phyloP scores from a whole-genome alignment of 2,113 vertebrate genomes.

The Candoia aspera region DNA sequence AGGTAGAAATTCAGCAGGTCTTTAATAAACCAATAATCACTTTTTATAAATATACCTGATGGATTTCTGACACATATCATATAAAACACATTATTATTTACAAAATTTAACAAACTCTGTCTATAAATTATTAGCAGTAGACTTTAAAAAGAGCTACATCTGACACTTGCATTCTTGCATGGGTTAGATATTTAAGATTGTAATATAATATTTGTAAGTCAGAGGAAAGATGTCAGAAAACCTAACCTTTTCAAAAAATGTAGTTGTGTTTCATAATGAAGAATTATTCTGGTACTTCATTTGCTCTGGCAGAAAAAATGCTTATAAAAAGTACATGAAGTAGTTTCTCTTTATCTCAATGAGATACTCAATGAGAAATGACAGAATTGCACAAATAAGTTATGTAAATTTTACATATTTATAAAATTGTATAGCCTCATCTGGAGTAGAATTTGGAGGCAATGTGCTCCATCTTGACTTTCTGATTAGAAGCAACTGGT shows the following conservation, averaged over 20 bases:
- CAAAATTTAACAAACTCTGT: background rate
- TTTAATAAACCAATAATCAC: background rate
- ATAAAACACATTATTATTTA: background rate
- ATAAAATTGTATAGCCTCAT: background rate
- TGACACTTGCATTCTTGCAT: background rate
- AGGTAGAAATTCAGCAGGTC: background rate
- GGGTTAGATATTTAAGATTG: background rate
- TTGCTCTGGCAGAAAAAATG: background rate
- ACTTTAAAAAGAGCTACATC: background rate
- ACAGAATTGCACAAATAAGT: background rate
- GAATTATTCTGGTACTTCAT: background rate
- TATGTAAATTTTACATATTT: background rate
- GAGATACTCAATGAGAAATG: background rate
- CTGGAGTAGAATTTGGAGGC: background rate
- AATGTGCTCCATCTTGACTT: background rate
- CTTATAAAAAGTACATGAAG: background rate
- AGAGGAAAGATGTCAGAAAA: background rate
- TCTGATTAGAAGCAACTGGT: background rate
- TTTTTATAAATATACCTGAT: background rate
- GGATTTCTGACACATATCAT: background rate
- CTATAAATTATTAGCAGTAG: background rate
- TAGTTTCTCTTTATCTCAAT: background rate
- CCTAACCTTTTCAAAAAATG: background rate
- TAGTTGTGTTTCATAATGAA: background rate
- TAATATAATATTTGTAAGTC: background rate